Conservation (phyloP, 2,113 vertebrate species). For the Pseudorasbora parva region DNA sequence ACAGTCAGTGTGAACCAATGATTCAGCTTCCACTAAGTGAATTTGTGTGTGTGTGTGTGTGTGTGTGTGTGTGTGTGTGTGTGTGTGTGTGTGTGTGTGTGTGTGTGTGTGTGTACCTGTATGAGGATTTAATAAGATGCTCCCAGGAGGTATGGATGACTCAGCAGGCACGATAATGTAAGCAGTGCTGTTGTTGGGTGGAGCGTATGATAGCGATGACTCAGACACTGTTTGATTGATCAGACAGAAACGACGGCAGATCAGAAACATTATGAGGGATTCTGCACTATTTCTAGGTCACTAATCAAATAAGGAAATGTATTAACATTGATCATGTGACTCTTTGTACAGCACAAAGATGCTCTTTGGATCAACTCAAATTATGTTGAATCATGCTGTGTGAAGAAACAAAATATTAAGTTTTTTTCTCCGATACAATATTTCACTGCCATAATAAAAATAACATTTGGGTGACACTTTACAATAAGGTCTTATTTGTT, state of each 20-base stretch:
- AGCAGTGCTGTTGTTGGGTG: slow-evolving; percentile 79
- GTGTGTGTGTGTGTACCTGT: slow-evolving; percentile 79
- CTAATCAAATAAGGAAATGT: neutral
- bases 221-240: slow-evolving; percentile 69
- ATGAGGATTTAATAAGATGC: slow-evolving; percentile 92
- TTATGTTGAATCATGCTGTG: neutral
- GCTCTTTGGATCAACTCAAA: neutral
- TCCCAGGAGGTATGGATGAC: slow-evolving; percentile 92
- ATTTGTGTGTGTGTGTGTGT: neutral
- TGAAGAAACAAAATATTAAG: neutral
- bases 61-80: neutral
- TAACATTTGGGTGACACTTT: neutral
- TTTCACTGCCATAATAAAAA: neutral
- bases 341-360: too few relatives aligned
- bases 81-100: neutral
- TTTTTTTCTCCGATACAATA: neutral
- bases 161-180: slow-evolving; percentile 88
- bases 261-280: neutral
- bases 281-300: neutral
- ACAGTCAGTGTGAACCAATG: neutral
- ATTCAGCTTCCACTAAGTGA: slow-evolving; percentile 11
- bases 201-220: slow-evolving; percentile 72
- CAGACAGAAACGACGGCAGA: slow-evolving; percentile 63
- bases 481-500: too few relatives aligned
- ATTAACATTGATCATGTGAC: neutral